Evolutionary conservation across 2,888 invertebrate species (phyloP).

Genomic region (Fragum fragum): DNA sequence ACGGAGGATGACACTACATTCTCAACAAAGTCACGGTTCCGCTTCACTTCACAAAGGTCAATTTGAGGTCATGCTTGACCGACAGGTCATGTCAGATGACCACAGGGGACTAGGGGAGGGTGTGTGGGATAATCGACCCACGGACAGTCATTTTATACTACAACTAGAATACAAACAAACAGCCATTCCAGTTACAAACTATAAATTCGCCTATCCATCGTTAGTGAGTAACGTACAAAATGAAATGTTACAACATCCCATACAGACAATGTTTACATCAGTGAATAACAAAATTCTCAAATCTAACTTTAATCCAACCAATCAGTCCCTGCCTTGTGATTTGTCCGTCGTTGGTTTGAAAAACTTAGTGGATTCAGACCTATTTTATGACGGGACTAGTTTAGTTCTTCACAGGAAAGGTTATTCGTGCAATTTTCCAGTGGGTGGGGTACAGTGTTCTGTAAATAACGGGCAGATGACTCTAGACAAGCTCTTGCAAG

Average conservation of each 20-base stretch:
- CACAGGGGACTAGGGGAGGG: slow-evolving; percentile 84
- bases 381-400: slow-evolving; percentile 79
- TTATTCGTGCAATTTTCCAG: slow-evolving; percentile 77
- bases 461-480: slow-evolving; percentile 35
- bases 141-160: slow-evolving; percentile 77
- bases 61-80: slow-evolving; percentile 85
- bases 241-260: slow-evolving; percentile 77
- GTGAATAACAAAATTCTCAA: slow-evolving; percentile 71
- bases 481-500: slow-evolving; percentile 70
- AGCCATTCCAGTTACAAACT: slow-evolving; percentile 36
- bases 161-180: slow-evolving; percentile 75
- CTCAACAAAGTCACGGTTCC: slow-evolving; percentile 84
- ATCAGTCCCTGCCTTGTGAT: slow-evolving; percentile 79
- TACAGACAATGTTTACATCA: slow-evolving; percentile 70
- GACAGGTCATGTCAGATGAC: slow-evolving; percentile 84
- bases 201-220: slow-evolving; percentile 72
- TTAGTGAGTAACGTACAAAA: slow-evolving; percentile 69
- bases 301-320: slow-evolving; percentile 66
- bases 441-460: slow-evolving; percentile 71
- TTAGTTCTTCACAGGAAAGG: slow-evolving; percentile 78
- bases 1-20: slow-evolving; percentile 79
- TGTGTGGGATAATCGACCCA: slow-evolving; percentile 81
- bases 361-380: slow-evolving; percentile 76
- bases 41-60: slow-evolving; percentile 79
- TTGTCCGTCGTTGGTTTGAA: slow-evolving; percentile 76